Conservation (phyloP, 2,888 invertebrate species). For the Sphinx pinastri region DNA sequence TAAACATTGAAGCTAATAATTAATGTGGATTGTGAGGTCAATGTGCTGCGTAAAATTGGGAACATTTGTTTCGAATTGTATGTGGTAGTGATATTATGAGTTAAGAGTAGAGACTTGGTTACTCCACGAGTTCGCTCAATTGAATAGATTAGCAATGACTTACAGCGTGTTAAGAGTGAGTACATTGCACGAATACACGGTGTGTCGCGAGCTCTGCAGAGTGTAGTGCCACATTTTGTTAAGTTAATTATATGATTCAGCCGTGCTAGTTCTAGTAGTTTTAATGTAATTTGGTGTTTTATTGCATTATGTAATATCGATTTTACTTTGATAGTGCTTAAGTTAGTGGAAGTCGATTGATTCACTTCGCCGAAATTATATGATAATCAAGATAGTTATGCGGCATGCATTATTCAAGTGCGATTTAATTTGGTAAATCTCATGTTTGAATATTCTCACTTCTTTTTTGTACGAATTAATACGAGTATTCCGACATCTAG, state of each 20-base stretch:
- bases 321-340: not conserved
- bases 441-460: not conserved
- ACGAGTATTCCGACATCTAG: not conserved
- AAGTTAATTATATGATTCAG: slow-evolving; percentile 16
- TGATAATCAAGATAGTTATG: slow-evolving; percentile 4
- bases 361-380: not conserved
- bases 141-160: slow-evolving; percentile 48
- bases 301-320: not conserved
- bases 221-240: slow-evolving; percentile 13
- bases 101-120: slow-evolving; percentile 42
- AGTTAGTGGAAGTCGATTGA: not conserved
- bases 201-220: not conserved
- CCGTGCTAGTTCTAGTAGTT: not conserved
- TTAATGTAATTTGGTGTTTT: slow-evolving; percentile 5
- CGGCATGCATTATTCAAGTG: not conserved
- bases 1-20: slow-evolving; percentile 42
- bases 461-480: not conserved
- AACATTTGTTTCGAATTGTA: slow-evolving; percentile 43
- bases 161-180: slow-evolving; percentile 65
- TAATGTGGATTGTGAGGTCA: slow-evolving; percentile 47
- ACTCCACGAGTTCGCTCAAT: slow-evolving; percentile 42
- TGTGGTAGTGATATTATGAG: slow-evolving; percentile 43
- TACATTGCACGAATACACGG: slow-evolving; percentile 32
- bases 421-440: slow-evolving; percentile 4
- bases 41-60: slow-evolving; percentile 48